Percentiles rank a stretch among this genome's conserved stretches.
Conservation (phyloP, 2,888 invertebrate species). For the Caenorhabditis becei region DNA sequence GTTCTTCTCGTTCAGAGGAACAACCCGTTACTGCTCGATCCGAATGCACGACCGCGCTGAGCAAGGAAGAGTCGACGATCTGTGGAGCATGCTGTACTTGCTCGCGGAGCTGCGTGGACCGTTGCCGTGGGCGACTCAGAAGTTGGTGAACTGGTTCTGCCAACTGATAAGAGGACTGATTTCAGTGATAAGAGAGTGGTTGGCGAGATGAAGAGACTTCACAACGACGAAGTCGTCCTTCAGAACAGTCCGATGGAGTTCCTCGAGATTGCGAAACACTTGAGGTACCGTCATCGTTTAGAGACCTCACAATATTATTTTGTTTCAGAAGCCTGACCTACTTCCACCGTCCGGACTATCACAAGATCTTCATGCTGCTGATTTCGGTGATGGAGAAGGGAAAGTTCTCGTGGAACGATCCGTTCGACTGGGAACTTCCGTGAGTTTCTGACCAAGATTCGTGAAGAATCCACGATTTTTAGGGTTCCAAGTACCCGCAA, state of each 20-base stretch:
- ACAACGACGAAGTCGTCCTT: conserved; percentile 67
- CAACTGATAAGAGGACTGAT: no score
- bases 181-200: conserved; percentile 70
- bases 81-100: conserved; percentile 76
- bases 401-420: conserved; percentile 61
- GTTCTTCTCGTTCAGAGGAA: conserved; percentile 59
- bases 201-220: conserved; percentile 64
- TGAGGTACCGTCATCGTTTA: no score
- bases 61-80: conserved; percentile 76
- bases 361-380: conserved; percentile 60
- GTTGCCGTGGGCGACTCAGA: conserved; percentile 70
- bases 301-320: no score
- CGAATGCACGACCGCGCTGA: conserved; percentile 72
- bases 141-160: no score
- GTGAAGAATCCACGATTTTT: no score
- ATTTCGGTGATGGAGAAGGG: conserved; percentile 67
- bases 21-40: conserved; percentile 72
- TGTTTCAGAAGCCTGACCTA: conserved; percentile 64
- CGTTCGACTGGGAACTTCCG: conserved; percentile 56
- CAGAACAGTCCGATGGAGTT: conserved; percentile 70
- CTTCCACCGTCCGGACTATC: conserved; percentile 71
- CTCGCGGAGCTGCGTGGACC: conserved; percentile 73
- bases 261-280: conserved; percentile 67
- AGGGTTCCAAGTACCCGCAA: not conserved
- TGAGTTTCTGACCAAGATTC: no score